Base-by-base conservation (phyloP, 2,888 invertebrate species). In the Troides oblongomaculatus region DNA sequence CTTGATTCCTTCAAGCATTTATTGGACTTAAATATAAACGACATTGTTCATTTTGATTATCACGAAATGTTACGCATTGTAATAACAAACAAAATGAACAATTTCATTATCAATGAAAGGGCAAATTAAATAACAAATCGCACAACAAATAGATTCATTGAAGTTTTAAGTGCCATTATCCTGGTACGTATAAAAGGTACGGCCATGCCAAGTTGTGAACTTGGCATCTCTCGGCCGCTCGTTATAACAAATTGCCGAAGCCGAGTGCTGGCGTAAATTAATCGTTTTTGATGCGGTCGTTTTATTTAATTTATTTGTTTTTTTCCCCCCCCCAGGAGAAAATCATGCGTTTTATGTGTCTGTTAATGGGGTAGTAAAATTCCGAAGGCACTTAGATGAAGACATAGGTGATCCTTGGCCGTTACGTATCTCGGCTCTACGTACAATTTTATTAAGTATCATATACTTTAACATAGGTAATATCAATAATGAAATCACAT, bases 291-390 rank as follows among this genome's bases (percentile, higher is more conserved):
- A 83, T 86, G 84, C 81, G 78, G 81, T 81, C 82, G 79, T 84
- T 85, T 79, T 74, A 80, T 72, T 77, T 79, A 84, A 88, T 87
- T 87, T 89, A 89, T 89, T 84, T 88, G 88, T 88, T 88, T 86
- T 88, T 88, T 83, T 82, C 74, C 78, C 75, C 17, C 82, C 74
- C 78, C 75, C 17, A 14, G 18, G 76, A 79, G 77, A 78, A 78
- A 84, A 82, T 81, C 81, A 83, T 81, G 82, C 80, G 80, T 84
- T 86, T 85, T 84, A 84, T 84, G 81, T 74, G 77, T 76, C 77
- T 76, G 78, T 78, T 83, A 85, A 86, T 84, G 77, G 76, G 76
- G 21, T 25, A 72, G 72, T 75, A 75, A 74, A 75, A 73, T 71
- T 71, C 68, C 60, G 73, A 72, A 66, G 75, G 71, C 66, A 69